phyloP scores from a whole-genome alignment of 2,888 invertebrate species.

The Julus scandinavius region DNA sequence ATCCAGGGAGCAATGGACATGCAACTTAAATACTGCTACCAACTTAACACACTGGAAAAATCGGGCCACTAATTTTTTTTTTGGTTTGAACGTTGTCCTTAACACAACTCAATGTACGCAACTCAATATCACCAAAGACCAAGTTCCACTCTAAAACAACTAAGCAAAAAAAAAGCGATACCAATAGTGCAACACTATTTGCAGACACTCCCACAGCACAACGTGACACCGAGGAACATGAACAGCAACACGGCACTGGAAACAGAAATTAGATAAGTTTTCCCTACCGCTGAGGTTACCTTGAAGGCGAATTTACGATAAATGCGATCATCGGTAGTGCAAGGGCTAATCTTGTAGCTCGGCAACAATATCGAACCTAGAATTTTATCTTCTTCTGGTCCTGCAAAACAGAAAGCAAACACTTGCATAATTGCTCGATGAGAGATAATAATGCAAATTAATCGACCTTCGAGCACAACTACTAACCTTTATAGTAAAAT shows the following conservation, averaged over 20 bases:
- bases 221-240: conserved; percentile 31
- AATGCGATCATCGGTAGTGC: conserved; percentile 81
- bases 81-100: not conserved
- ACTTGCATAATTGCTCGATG: not conserved
- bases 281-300: conserved; percentile 61
- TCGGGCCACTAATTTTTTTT: too few relatives aligned
- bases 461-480: too few relatives aligned
- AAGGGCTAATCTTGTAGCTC: conserved; percentile 88
- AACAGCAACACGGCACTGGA: conserved; percentile 49
- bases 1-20: not conserved
- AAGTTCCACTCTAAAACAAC: not conserved
- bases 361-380: conserved; percentile 90
- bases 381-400: conserved; percentile 87
- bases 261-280: conserved; percentile 44
- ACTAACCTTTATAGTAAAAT: conserved; percentile 90
- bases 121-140: not conserved
- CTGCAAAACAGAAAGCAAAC: conserved; percentile 66
- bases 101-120: not conserved
- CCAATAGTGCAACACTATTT: conserved; percentile 24
- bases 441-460: not conserved
- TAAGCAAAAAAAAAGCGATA: conserved; percentile 17
- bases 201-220: conserved; percentile 26
- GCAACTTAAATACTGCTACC: not conserved
- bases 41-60: not conserved
- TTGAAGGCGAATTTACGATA: conserved; percentile 90